These are phyloP conservation scores for Solen grandis DNA, from an alignment of 1,140 invertebrate species.

Conservation along the genomic window DNA sequence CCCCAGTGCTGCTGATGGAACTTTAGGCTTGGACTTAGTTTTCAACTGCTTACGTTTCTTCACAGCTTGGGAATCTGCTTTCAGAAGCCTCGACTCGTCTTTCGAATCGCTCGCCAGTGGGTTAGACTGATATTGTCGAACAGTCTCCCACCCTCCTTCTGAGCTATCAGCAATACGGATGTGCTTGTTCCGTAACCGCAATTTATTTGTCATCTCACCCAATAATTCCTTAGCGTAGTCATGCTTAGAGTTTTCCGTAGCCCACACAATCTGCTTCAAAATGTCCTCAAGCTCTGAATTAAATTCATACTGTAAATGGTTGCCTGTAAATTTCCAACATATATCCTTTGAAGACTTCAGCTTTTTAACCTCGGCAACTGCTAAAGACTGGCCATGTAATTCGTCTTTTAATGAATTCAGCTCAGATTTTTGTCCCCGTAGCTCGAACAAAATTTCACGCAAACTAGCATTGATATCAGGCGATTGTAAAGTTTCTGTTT, in stretches of 20 bases:
- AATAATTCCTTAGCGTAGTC: not conserved
- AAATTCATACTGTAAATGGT: slow-evolving; percentile 20
- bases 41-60: not conserved
- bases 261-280: not conserved
- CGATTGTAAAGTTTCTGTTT: not conserved
- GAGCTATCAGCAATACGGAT: slow-evolving; percentile 4
- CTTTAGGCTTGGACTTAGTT: too few relatives aligned
- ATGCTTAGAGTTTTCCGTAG: not conserved
- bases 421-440: not conserved
- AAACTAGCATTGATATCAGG: not conserved
- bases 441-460: too few relatives aligned
- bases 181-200: not conserved
- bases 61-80: slow-evolving; percentile 6
- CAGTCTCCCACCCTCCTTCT: slow-evolving; percentile 15
- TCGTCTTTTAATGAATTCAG: slow-evolving; percentile 19
- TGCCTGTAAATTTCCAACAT: slow-evolving; percentile 4
- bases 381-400: not conserved
- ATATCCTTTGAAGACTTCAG: slow-evolving; percentile 10
- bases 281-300: slow-evolving; percentile 8
- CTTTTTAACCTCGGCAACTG: slow-evolving; percentile 25
- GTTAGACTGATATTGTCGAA: not conserved
- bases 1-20: too few relatives aligned
- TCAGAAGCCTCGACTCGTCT: slow-evolving; percentile 2
- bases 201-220: not conserved
- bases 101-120: slow-evolving; percentile 17